These are phyloP conservation scores for Lineus longissimus DNA, from an alignment of 1,140 invertebrate genomes.

Conservation along the genomic window DNA sequence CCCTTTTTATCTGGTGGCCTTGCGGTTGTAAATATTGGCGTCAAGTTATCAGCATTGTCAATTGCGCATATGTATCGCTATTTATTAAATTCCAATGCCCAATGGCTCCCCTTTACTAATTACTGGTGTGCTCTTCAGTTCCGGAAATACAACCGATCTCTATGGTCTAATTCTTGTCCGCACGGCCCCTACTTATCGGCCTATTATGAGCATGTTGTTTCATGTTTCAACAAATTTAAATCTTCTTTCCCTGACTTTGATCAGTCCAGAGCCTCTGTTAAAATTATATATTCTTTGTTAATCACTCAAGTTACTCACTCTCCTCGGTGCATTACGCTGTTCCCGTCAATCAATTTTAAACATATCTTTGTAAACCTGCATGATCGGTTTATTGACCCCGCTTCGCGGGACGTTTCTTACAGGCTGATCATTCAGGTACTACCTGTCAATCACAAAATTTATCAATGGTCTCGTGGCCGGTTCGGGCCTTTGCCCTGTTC, in stretches of 20 bases:
- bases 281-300: slow-evolving; percentile 7
- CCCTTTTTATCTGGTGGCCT: slow-evolving; percentile 5
- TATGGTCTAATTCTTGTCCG: slow-evolving; percentile 6
- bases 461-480: background rate
- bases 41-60: background rate
- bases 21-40: slow-evolving; percentile 2
- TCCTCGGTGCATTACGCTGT: background rate
- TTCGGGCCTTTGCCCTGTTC: background rate
- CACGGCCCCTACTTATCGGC: slow-evolving; percentile 1
- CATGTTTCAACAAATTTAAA: slow-evolving; percentile 7
- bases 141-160: background rate
- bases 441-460: slow-evolving; percentile 1
- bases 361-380: background rate
- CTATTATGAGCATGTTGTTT: slow-evolving; percentile 4
- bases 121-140: slow-evolving; percentile 13
- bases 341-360: slow-evolving; percentile 7
- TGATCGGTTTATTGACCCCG: slow-evolving; percentile 4
- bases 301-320: background rate
- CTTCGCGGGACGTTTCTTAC: background rate
- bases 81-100: background rate
- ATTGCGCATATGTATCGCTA: slow-evolving; percentile 7
- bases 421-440: slow-evolving; percentile 1
- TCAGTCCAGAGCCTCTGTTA: background rate
- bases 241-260: slow-evolving; percentile 6
- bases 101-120: background rate